Evolutionary conservation across 2,888 invertebrate genomes (phyloP).

Genomic region (Auanema sp.): DNA sequence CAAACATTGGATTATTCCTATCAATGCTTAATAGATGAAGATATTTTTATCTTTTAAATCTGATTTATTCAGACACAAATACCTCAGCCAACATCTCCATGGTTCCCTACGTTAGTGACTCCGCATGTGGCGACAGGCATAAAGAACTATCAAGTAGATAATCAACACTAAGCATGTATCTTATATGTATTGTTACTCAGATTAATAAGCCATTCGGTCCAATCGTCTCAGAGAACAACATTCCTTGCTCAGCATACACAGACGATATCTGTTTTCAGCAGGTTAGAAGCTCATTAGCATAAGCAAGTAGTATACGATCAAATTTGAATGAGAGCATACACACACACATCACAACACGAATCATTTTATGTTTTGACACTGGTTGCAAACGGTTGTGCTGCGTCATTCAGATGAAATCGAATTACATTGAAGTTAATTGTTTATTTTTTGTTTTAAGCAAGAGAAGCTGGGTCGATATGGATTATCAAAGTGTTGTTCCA

Average conservation of each 20-base stretch:
- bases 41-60: background rate
- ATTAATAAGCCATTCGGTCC: constrained; percentile 10
- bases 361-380: constrained; percentile 3
- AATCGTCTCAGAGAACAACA: constrained; percentile 15
- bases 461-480: constrained; percentile 37
- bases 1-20: background rate
- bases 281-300: constrained; percentile 22
- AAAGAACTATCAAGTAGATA: background rate
- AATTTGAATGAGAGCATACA: constrained; percentile 2
- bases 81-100: constrained; percentile 24
- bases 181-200: background rate
- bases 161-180: background rate
- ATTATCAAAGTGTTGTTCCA: constrained; percentile 59
- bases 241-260: constrained; percentile 58
- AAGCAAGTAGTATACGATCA: background rate
- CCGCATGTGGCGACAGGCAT: background rate
- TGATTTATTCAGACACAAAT: constrained; percentile 41
- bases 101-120: background rate
- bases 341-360: background rate
- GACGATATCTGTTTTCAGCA: constrained; percentile 63
- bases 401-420: background rate
- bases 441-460: constrained; percentile 36
- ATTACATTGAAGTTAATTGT: constrained; percentile 7
- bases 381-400: background rate
- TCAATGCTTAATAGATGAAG: too few species aligned